phyloP scores from a whole-genome alignment of 2,888 invertebrate genomes.

The Rhogogaster chlorosoma region DNA sequence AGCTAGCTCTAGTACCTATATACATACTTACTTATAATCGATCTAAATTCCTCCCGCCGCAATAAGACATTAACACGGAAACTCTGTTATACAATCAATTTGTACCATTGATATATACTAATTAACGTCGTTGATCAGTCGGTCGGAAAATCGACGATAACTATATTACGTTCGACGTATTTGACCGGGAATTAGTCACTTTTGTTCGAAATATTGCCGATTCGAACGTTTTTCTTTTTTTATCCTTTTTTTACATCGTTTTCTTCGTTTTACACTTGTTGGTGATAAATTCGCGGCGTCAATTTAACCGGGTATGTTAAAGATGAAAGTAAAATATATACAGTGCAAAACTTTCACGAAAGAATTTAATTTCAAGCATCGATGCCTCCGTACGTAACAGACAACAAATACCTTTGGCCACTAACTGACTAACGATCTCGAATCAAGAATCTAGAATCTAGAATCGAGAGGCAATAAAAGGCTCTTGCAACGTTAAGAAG shows the following conservation, averaged over 20 bases:
- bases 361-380: conserved; percentile 4
- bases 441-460: conserved; percentile 45
- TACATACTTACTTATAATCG: conserved; percentile 11
- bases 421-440: conserved; percentile 47
- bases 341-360: background rate
- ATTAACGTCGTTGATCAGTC: conserved; percentile 18
- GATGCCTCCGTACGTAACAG: conserved; percentile 3
- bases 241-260: background rate
- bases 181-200: background rate
- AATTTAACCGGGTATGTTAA: background rate
- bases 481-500: conserved; percentile 38
- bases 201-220: background rate
- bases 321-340: background rate
- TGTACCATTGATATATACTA: conserved; percentile 2
- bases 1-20: background rate
- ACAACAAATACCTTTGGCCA: conserved; percentile 32
- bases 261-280: background rate
- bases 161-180: background rate
- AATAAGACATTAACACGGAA: background rate
- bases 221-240: background rate
- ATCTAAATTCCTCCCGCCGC: conserved; percentile 24
- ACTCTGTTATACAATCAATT: background rate
- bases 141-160: conserved; percentile 23
- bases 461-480: conserved; percentile 8
- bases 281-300: background rate